phyloP scores from a whole-genome alignment of 2,888 invertebrate species.

The Heteromyza rotundicornis region DNA sequence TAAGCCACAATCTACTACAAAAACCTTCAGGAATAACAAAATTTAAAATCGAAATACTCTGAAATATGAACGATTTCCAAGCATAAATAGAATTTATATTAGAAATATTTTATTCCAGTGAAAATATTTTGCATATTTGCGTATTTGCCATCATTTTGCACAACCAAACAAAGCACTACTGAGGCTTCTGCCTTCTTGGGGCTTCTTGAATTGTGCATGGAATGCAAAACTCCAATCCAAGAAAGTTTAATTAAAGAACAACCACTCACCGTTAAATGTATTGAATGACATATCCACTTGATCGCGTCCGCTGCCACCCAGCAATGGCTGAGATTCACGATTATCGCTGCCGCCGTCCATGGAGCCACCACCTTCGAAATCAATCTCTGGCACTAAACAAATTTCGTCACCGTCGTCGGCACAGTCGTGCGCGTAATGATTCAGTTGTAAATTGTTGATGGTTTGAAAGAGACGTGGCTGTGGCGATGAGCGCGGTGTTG shows the following conservation, averaged over 20 bases:
- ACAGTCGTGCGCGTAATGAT: constrained; percentile 15
- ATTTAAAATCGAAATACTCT: no score
- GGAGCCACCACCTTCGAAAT: constrained; percentile 74
- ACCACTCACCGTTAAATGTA: constrained; percentile 79
- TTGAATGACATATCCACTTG: constrained; percentile 78
- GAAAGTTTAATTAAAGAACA: not conserved
- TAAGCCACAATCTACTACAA: no score
- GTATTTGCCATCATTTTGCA: no score
- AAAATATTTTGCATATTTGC: no score
- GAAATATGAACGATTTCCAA: no score
- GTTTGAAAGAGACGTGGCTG: constrained; percentile 22
- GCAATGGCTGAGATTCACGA: constrained; percentile 92
- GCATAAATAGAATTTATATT: no score
- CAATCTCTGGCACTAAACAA: constrained; percentile 81
- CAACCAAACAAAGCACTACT: not conserved
- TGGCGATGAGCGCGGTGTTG: constrained; percentile 29
- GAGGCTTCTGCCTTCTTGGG: not conserved
- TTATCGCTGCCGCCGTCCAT: constrained; percentile 84
- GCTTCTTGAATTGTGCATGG: not conserved
- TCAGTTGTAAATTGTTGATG: constrained; percentile 20
- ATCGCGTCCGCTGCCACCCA: constrained; percentile 76
- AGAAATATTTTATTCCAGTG: no score
- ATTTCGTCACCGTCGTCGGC: constrained; percentile 67
- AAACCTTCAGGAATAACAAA: no score
- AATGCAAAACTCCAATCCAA: not conserved